Evolutionary conservation across 2,888 invertebrate species (phyloP), one percentile per base, ranked within the genome.

Genomic region (Deilephila porcellus): DNA sequence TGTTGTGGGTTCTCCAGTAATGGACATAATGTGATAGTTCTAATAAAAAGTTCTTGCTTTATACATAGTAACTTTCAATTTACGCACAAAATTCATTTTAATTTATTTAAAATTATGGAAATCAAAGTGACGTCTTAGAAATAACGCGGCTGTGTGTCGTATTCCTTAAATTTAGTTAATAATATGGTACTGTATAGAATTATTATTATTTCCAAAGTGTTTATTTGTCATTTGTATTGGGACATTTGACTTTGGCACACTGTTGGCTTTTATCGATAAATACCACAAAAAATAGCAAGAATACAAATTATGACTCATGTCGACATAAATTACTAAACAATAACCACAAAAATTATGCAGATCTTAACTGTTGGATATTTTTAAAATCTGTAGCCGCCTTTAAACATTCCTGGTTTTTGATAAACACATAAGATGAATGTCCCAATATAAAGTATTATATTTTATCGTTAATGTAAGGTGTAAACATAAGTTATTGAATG

Each of bases 401-500:
- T 0, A n/a, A n/a, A 56, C 56, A 56, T 56, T 56, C 56, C 56
- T 56, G 56, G 70, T 52, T 71, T 62, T 52, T 71, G 70, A 71
- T n/a, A n/a, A 19, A 37, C 1, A 25, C 25, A 25, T 70, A 32
- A 70, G 74, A 59, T 32, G 32, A 72, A 67, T 76, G 77, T 80
- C 76, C 74, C 77, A 76, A 73, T 77, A 75, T 71, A 76, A 75
- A 74, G 25, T 52, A 45, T 32, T 62, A 67, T 52, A 67, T 67
- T 63, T 29, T 19, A 60, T 72, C 19, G 63, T 71, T 20, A 73
- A 62, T n/a, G 14, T 74, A 72, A 75, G 63, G 80, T 71, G 52
- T 67, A 67, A 34, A 67, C 25, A 52, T 88, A 88, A 87, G 85
- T 86, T 87, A 88, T 86, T 85, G 80, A 86, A 85, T 86, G 82